Evolutionary conservation across 1,140 invertebrate species (phyloP).

Genomic region (Lasioglossum albipes): DNA sequence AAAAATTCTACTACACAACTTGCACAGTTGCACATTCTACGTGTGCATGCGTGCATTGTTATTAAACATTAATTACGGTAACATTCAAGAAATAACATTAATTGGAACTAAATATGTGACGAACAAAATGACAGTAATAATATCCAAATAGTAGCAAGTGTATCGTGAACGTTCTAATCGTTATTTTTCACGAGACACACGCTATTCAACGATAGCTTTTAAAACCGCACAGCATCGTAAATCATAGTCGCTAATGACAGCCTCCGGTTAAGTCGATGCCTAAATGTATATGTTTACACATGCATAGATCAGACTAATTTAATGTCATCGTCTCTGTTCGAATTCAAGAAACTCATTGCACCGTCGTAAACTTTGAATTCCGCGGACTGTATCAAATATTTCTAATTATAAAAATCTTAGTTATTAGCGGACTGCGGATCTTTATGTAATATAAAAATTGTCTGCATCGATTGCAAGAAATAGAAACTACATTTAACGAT

Average conservation of each 20-base stretch:
- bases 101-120: not conserved
- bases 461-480: too few species aligned
- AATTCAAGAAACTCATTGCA: not conserved
- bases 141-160: not conserved
- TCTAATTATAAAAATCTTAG: too few species aligned
- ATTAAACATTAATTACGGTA: too few species aligned
- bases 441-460: too few species aligned
- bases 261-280: not conserved
- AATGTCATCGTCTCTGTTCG: not conserved
- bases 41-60: too few species aligned
- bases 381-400: too few species aligned
- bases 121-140: not conserved
- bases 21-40: not conserved
- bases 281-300: not conserved
- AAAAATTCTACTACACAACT: not conserved
- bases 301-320: not conserved
- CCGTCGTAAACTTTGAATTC: too few species aligned
- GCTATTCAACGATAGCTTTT: not conserved
- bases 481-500: too few species aligned
- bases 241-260: not conserved
- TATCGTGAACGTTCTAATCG: not conserved
- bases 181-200: not conserved
- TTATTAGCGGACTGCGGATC: too few species aligned
- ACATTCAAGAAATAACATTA: too few species aligned
- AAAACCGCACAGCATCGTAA: not conserved